Evolutionary conservation across 2,888 invertebrate genomes (phyloP).

Genomic region (Phengaris arion): DNA sequence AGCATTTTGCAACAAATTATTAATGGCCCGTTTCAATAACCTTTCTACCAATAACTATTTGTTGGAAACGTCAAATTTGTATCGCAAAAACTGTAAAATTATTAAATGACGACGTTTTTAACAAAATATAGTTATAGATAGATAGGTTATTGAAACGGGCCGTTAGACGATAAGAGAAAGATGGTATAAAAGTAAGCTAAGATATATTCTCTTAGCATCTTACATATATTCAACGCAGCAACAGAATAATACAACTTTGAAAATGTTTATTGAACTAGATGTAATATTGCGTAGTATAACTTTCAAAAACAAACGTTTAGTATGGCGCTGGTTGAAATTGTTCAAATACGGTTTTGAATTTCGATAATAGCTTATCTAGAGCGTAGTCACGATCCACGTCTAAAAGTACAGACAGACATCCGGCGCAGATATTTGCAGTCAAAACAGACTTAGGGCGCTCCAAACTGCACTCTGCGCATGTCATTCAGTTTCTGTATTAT

Average conservation of each 20-base stretch:
- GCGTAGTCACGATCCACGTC: conserved; percentile 37
- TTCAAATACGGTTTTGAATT: conserved; percentile 27
- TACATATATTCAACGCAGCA: not conserved
- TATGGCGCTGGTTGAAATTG: conserved; percentile 12
- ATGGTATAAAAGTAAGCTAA: not conserved
- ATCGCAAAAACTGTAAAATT: too few species aligned
- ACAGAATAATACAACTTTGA: conserved; percentile 4
- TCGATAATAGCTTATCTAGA: conserved; percentile 36
- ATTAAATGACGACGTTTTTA: too few species aligned
- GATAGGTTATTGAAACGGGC: too few species aligned
- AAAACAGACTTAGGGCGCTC: conserved; percentile 69
- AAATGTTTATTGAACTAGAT: not conserved
- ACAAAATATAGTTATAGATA: too few species aligned
- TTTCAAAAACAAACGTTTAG: conserved; percentile 22
- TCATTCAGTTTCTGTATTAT: conserved; percentile 74
- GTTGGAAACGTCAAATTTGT: too few species aligned
- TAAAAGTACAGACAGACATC: conserved; percentile 52
- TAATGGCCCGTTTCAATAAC: too few species aligned
- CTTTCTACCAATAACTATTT: too few species aligned
- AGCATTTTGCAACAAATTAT: too few species aligned
- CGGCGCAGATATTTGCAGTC: conserved; percentile 74
- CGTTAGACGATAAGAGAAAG: not conserved
- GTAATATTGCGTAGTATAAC: not conserved
- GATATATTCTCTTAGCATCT: too few species aligned
- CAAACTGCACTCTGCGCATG: conserved; percentile 68